Base-by-base conservation (phyloP, 2,888 invertebrate genomes). In the Drosophila neonasuta region DNA sequence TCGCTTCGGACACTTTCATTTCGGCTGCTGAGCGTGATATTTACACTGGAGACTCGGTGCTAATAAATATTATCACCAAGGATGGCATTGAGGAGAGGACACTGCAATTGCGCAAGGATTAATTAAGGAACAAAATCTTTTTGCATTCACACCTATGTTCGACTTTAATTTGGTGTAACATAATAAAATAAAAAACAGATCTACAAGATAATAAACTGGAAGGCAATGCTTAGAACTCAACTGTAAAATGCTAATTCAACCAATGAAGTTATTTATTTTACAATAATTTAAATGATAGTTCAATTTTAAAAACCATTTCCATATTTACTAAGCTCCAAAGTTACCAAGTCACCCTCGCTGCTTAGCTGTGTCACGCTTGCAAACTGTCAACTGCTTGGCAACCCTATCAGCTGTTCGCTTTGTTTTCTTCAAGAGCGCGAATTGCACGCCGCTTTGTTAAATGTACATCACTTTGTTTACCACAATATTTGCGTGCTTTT, bases 11-110 rank as follows among this genome's bases (percentile, higher is more conserved):
- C 92, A 97, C 97, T 0, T 99, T 99, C 90, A 97, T 97, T 80
- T 97, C 99, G 58, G 99, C 99, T 3, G 97, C 99, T 1, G 99
- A 99, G 90, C 94, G 99, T 88, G 99, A 99, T 90, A 99, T 99
- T 87, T 96, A 97, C 88, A 99, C 99, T 63, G 99, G 99, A 51
- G 99, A 99, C 92, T 94, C 94, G 64, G 95, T 99, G 79, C 92
- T 93, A 67, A 95, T 99, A 76, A 94, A 96, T 80, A 93, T 98
- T 69, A 96, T 99, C 77, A 97, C 97, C 15, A 96, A 96, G 79
- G 95, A 95, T 91, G 98, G 98, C 1, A 93, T 96, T 65, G 92
- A 93, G 73, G 93, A 94, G 3, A 89, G 94, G 94, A 89, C 94
- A 94, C 78, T 96, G 91, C 93, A 94, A 68, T 93, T 99, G 68